Evolutionary conservation across 2,797 vertebrate genomes (phyloP).

Genomic region (Trematomus bernacchii): DNA sequence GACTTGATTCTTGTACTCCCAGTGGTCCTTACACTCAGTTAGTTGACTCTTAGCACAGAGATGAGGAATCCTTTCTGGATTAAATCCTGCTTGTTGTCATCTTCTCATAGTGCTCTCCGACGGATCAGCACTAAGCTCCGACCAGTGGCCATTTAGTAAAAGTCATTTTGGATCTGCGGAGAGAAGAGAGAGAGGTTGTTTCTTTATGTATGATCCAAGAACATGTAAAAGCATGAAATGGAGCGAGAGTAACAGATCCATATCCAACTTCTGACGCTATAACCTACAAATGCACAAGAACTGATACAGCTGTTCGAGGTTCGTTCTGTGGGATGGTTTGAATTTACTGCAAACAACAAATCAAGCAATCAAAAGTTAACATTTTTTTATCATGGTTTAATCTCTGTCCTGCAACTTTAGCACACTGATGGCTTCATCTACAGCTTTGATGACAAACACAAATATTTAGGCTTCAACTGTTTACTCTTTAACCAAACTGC

Average conservation of each 20-base stretch:
- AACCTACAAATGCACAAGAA: conserved; percentile 19
- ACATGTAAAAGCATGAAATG: conserved; percentile 8
- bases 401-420: not conserved
- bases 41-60: conserved; percentile 58
- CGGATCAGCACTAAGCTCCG: conserved; percentile 52
- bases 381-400: not conserved
- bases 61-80: conserved; percentile 69
- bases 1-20: conserved; percentile 73
- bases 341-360: conserved; percentile 28
- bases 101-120: conserved; percentile 48
- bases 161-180: conserved; percentile 68
- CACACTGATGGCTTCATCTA: conserved; percentile 4
- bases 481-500: conserved; percentile 24
- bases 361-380: not conserved
- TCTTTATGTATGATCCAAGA: conserved; percentile 52
- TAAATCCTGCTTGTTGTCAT: conserved; percentile 67
- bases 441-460: conserved; percentile 20
- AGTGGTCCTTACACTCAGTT: conserved; percentile 61
- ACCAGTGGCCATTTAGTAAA: conserved; percentile 57
- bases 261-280: conserved; percentile 35
- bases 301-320: conserved; percentile 15
- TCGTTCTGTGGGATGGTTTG: conserved; percentile 19
- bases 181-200: conserved; percentile 56
- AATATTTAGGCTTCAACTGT: conserved; percentile 34
- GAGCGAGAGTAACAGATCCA: conserved; percentile 45